Conservation (phyloP, 2,888 invertebrate species). For the Andrena dorsata region DNA sequence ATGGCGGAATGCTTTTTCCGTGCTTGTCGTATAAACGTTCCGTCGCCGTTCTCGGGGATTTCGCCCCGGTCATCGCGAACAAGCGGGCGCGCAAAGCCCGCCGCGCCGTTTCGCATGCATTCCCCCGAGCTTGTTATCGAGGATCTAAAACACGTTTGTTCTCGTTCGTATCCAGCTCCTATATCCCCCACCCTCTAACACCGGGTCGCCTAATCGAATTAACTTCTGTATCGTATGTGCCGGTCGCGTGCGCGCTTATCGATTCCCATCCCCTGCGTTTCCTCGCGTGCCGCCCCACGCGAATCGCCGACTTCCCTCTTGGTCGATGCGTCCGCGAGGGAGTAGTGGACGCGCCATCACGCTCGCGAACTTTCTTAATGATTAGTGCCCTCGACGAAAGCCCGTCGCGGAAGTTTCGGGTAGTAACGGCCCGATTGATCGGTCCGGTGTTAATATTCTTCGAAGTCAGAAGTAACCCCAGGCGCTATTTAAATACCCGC, state of each 20-base stretch:
- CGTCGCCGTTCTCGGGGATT: slow-evolving; percentile 41
- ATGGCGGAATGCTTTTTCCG: slow-evolving; percentile 60
- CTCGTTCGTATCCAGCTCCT: slow-evolving; percentile 2
- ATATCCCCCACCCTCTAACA: neutral
- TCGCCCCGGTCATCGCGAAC: slow-evolving; percentile 37
- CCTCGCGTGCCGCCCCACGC: neutral
- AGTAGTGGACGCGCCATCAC: slow-evolving; percentile 20
- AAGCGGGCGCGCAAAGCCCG: slow-evolving; percentile 21
- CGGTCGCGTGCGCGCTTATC: slow-evolving; percentile 22
- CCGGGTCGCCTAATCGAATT: slow-evolving; percentile 46
- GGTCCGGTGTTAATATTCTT: neutral
- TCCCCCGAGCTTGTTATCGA: slow-evolving; percentile 34
- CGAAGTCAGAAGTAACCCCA: neutral
- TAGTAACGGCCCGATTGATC: neutral
- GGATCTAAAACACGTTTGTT: slow-evolving; percentile 46
- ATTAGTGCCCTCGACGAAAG: slow-evolving; percentile 17
- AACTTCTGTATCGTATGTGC: slow-evolving; percentile 28
- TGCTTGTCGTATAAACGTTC: slow-evolving; percentile 60
- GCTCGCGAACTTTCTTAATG: slow-evolving; percentile 13
- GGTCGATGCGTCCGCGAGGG: neutral
- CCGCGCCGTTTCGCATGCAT: slow-evolving; percentile 24
- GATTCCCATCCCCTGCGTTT: slow-evolving; percentile 29
- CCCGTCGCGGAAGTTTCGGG: neutral
- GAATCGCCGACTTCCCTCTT: neutral
- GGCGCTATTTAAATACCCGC: neutral